phyloP scores from a whole-genome alignment of 2,113 vertebrate species.

The Sorex fumeus region DNA sequence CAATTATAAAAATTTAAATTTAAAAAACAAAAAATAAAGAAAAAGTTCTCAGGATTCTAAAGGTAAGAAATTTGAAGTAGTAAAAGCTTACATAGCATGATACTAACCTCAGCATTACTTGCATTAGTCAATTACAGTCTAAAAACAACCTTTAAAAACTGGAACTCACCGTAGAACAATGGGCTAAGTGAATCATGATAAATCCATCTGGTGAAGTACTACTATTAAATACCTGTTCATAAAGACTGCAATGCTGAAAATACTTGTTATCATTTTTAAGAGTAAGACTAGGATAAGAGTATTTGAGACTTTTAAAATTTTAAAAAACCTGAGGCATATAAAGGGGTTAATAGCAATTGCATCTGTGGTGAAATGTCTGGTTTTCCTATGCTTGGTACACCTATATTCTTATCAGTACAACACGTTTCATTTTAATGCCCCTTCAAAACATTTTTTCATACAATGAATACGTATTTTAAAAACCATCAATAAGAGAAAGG shows the following conservation, averaged over 20 bases:
- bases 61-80: background rate
- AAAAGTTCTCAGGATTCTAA: too few species aligned
- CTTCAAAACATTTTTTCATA: slow-evolving; percentile 10
- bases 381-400: slow-evolving; percentile 13
- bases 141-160: slow-evolving; percentile 47
- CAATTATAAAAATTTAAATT: too few species aligned
- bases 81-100: slow-evolving; percentile 27
- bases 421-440: background rate
- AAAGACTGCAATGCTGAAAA: slow-evolving; percentile 35
- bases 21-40: too few species aligned
- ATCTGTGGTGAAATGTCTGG: background rate
- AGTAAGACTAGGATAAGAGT: background rate
- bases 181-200: slow-evolving; percentile 45
- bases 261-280: slow-evolving; percentile 35
- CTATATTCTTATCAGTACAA: slow-evolving; percentile 24
- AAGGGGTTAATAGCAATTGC: slow-evolving; percentile 24
- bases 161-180: background rate
- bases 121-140: slow-evolving; percentile 8
- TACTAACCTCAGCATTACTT: slow-evolving; percentile 27
- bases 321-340: slow-evolving; percentile 22
- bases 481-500: background rate
- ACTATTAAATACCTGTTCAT: background rate
- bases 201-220: background rate
- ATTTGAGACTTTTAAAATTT: slow-evolving; percentile 49
- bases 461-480: background rate